These are phyloP conservation scores for Bembecia ichneumoniformis DNA, from an alignment of 2,888 invertebrate species.

Conservation along the genomic window DNA sequence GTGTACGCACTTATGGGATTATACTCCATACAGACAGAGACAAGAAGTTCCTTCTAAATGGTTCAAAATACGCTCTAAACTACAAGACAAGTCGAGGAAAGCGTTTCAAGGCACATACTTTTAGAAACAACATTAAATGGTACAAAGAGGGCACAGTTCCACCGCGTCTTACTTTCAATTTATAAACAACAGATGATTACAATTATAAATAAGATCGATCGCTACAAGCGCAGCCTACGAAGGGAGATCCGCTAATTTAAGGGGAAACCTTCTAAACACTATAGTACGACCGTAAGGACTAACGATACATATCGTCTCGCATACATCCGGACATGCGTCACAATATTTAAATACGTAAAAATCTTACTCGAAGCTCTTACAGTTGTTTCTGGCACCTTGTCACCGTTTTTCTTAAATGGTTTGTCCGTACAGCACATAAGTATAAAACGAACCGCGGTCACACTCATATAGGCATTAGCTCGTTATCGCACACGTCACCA, in stretches of 20 bases:
- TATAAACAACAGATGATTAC: conserved; percentile 33
- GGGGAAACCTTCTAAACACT: conserved; percentile 11
- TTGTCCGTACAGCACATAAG: neutral
- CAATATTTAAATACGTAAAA: conserved; percentile 36
- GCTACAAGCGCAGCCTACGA: conserved; percentile 58
- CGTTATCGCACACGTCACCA: conserved; percentile 46
- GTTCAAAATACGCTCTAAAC: conserved; percentile 67
- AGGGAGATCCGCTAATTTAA: conserved; percentile 22
- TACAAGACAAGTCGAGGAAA: conserved; percentile 67
- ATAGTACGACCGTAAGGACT: conserved; percentile 23
- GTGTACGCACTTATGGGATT: conserved; percentile 69
- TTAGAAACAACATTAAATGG: conserved; percentile 65
- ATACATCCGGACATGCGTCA: conserved; percentile 12
- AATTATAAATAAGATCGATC: conserved; percentile 44
- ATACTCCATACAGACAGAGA: conserved; percentile 63
- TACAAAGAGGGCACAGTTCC: conserved; percentile 29
- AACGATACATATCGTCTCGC: conserved; percentile 18
- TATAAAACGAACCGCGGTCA: neutral
- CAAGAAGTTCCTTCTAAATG: conserved; percentile 64
- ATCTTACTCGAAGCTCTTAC: conserved; percentile 54
- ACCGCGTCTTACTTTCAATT: conserved; percentile 39
- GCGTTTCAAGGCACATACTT: conserved; percentile 72
- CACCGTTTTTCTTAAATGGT: conserved; percentile 24
- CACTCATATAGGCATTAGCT: conserved; percentile 12
- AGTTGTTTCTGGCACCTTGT: conserved; percentile 51